phyloP scores from a whole-genome alignment of 2,113 vertebrate species.

The Podocnemis expansa region DNA sequence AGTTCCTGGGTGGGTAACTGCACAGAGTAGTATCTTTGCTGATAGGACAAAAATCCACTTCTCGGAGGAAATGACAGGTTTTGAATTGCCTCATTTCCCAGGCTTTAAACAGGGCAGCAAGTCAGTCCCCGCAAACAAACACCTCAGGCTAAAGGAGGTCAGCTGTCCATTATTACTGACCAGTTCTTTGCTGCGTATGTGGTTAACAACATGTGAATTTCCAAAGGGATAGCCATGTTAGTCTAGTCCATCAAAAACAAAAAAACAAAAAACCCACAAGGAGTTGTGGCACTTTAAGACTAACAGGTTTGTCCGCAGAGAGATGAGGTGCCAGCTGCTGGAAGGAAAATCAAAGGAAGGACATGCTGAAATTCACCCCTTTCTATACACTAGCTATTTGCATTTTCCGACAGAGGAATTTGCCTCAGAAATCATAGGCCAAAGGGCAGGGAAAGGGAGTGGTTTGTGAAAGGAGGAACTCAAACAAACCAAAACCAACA shows the following conservation, averaged over 20 bases:
- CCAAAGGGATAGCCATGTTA: no score
- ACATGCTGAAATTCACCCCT: background rate
- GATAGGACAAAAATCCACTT: constrained; percentile 67
- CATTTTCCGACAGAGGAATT: background rate
- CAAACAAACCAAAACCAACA: background rate
- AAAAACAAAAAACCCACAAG: no score
- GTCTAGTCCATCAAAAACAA: no score
- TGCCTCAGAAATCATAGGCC: background rate
- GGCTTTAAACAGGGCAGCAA: constrained; percentile 64
- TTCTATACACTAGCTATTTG: rapidly evolving
- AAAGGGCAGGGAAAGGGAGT: background rate
- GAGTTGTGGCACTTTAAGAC: no score
- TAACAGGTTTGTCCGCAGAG: no score
- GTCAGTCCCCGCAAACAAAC: constrained; percentile 58
- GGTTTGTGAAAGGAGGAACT: background rate
- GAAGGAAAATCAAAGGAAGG: background rate
- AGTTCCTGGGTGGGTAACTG: constrained; percentile 46
- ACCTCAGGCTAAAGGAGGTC: constrained; percentile 45
- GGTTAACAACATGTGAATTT: constrained; percentile 58
- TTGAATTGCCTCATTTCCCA: constrained; percentile 72
- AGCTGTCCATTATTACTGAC: constrained; percentile 60
- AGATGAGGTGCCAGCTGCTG: constrained; percentile 9
- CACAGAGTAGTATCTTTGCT: constrained; percentile 38
- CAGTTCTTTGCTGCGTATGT: constrained; percentile 58
- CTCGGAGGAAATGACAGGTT: constrained; percentile 72